phyloP scores from a whole-genome alignment of 2,113 vertebrate species.

The Chaetodon trifascialis region DNA sequence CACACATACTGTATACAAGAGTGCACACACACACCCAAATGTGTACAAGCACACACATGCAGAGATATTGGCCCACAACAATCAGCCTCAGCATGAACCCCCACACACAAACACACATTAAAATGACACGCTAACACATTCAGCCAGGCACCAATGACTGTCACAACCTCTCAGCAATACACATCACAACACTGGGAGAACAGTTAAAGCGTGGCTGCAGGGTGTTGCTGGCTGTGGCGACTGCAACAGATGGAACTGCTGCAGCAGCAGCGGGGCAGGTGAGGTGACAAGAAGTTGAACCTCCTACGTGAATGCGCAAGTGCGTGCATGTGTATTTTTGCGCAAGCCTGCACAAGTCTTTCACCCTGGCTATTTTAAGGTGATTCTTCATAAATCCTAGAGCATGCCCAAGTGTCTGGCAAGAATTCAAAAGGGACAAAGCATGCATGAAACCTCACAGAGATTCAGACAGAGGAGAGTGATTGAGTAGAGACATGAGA shows the following conservation, averaged over 20 bases:
- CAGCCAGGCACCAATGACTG: slow-evolving; percentile 44
- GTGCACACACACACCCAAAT: slow-evolving; percentile 6
- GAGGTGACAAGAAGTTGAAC: slow-evolving; percentile 61
- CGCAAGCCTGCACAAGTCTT: slow-evolving; percentile 20
- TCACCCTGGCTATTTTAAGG: slow-evolving; percentile 45
- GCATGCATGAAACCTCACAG: slow-evolving; percentile 73
- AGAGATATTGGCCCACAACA: slow-evolving; percentile 48
- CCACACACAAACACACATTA: slow-evolving; percentile 44
- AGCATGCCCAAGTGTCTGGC: slow-evolving; percentile 42
- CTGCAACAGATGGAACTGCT: slow-evolving; percentile 81
- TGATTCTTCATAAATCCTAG: slow-evolving; percentile 49
- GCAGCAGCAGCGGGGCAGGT: slow-evolving; percentile 66
- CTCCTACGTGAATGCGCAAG: slow-evolving; percentile 21
- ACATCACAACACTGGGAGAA: slow-evolving; percentile 49
- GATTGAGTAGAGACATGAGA: slow-evolving; percentile 41
- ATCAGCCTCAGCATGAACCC: slow-evolving; percentile 48
- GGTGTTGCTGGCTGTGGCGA: slow-evolving; percentile 57
- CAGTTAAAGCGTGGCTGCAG: slow-evolving; percentile 50
- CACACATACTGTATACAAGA: slow-evolving; percentile 24
- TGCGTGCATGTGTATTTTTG: slow-evolving; percentile 13
- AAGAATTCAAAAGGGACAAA: slow-evolving; percentile 58
- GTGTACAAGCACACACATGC: slow-evolving; percentile 23
- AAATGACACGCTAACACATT: slow-evolving; percentile 50
- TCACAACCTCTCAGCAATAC: slow-evolving; percentile 61
- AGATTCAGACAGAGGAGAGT: slow-evolving; percentile 53